Base-by-base conservation (phyloP, 1,140 invertebrate genomes). In the Panonychus citri region DNA sequence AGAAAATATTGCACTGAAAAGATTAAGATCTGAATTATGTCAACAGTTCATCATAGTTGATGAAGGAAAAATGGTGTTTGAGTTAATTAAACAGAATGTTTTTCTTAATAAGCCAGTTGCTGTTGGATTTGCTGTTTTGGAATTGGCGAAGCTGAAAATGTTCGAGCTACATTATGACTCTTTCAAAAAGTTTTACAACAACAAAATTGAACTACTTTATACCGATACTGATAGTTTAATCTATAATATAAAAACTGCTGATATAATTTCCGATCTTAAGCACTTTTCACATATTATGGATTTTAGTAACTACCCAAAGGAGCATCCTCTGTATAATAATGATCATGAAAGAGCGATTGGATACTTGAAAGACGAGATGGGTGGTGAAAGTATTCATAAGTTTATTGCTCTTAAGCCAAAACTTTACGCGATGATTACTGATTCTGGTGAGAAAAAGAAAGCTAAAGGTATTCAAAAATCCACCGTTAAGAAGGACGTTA, bases 351-450 rank as follows among this genome's bases (percentile, higher is more conserved):
- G 75, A 60, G 66, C 71, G 4, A 24, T 71, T 4, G 71, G 72
- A 7, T 67, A 71, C 63, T 69, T 74, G 61, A 75, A 73, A 64
- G 71, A 74, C 65, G 73, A 75, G 64, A 62, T 62, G 25, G 65
- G 64, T 58, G 68, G 68, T 13, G 57, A 56, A 54, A 62, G 66
- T 39, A 65, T 73, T 48, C 58, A 39, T 12, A 64, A 68, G 62
- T 74, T 67, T 65, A 55, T 70, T 43, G 69, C 68, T 13, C 55
- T 72, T 49, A 60, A 64, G 54, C 57, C 67, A 15, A 75, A 74
- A 65, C 54, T 55, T 7, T 48, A 48, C 19, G 7, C 10, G 7
- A 10, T 48, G 7, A 21, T 10, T 39, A 10, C 37, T 7, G 8
- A 10, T 7, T 10, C 7, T 10, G 17, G 17, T 10, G 8, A 39